Conservation (phyloP, 2,888 invertebrate genomes). For the Cataglyphis albicans region DNA sequence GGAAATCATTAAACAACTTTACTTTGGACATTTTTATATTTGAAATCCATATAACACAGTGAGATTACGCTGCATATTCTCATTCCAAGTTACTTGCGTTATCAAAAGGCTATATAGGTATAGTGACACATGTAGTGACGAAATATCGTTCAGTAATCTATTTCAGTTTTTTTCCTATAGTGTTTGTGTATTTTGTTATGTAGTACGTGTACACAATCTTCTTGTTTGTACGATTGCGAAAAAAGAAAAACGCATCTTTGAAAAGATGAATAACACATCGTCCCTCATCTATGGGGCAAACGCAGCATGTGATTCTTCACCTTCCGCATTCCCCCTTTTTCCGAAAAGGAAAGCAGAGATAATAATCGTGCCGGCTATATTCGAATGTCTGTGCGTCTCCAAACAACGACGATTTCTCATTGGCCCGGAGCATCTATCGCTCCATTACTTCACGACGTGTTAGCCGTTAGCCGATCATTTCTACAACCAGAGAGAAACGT, state of each 20-base stretch:
- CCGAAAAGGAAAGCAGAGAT: conserved; percentile 52
- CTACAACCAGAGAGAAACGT: conserved; percentile 32
- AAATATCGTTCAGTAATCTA: neutral
- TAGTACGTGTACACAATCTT: neutral
- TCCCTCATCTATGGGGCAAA: neutral
- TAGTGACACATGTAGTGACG: neutral
- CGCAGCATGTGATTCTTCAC: neutral
- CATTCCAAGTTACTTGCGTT: neutral
- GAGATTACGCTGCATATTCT: neutral
- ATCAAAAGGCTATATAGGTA: neutral
- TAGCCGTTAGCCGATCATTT: conserved; percentile 63
- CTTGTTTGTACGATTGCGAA: neutral
- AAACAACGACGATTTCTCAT: conserved; percentile 77
- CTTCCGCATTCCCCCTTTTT: conserved; percentile 46
- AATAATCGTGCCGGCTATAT: conserved; percentile 31
- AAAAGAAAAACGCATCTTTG: neutral
- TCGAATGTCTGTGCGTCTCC: conserved; percentile 56
- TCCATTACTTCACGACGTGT: conserved; percentile 75
- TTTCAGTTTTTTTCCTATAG: neutral
- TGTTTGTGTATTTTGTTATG: neutral
- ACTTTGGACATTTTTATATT: neutral
- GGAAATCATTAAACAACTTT: neutral
- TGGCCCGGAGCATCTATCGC: conserved; percentile 65
- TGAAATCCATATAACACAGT: neutral
- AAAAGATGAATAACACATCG: neutral